Evolutionary conservation across 2,113 vertebrate genomes (phyloP).

Genomic region (Pteronura brasiliensis): DNA sequence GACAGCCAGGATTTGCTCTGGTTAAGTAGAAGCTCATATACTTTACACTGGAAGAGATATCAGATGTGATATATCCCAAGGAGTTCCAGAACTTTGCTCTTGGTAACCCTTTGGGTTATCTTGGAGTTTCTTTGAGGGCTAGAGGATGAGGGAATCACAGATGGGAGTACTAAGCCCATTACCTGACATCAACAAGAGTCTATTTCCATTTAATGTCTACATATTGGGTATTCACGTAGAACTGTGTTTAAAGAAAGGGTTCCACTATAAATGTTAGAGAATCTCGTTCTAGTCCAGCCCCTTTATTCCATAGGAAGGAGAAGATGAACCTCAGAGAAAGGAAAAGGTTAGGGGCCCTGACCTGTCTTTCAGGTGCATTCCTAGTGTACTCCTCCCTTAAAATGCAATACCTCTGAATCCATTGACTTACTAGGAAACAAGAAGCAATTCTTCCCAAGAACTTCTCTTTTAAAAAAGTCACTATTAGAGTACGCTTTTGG

Average conservation of each 20-base stretch:
- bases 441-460: not conserved
- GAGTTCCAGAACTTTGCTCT: not conserved
- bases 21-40: not conserved
- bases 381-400: not conserved
- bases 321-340: not conserved
- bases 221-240: not conserved
- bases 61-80: not conserved
- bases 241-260: not conserved
- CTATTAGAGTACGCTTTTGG: not conserved
- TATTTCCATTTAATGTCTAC: not conserved
- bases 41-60: not conserved
- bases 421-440: not conserved
- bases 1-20: not conserved
- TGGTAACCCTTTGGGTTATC: not conserved
- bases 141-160: not conserved
- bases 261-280: not conserved
- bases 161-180: not conserved
- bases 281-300: not conserved
- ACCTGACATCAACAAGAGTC: not conserved
- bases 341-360: no score
- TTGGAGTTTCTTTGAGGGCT: not conserved
- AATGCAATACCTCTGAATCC: not conserved
- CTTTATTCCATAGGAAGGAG: not conserved
- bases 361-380: not conserved
- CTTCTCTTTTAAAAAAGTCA: not conserved